Percentiles rank a stretch among this genome's conserved stretches.
These are phyloP conservation scores for Crocallis elinguaria DNA, from an alignment of 2,888 invertebrate genomes.

Conservation along the genomic window DNA sequence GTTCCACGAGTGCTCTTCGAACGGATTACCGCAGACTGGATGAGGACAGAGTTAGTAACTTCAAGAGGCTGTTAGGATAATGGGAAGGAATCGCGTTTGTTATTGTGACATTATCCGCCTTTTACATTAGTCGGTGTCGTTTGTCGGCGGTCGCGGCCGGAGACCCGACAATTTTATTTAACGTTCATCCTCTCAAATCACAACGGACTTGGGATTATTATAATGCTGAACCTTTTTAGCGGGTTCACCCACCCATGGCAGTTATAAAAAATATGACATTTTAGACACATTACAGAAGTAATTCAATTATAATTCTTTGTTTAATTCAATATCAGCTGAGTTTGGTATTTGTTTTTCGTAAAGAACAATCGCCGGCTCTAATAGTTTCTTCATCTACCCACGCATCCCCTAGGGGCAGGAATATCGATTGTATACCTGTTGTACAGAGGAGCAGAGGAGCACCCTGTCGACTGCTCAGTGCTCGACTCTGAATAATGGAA, in stretches of 20 bases:
- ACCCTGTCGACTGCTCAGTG: slow-evolving; percentile 17
- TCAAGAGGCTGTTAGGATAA: slow-evolving; percentile 59
- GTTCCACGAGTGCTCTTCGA: slow-evolving; percentile 22
- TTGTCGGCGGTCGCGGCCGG: slow-evolving; percentile 7
- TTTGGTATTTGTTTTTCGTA: slow-evolving; percentile 15
- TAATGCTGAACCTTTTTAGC: neutral
- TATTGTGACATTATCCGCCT: slow-evolving; percentile 41
- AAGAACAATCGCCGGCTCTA: slow-evolving; percentile 54
- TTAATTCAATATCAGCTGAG: too few relatives aligned
- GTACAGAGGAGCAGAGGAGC: slow-evolving; percentile 25
- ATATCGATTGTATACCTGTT: slow-evolving; percentile 73
- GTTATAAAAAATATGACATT: neutral
- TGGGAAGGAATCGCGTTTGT: slow-evolving; percentile 50
- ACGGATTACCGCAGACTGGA: slow-evolving; percentile 39
- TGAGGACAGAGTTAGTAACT: slow-evolving; percentile 51
- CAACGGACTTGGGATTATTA: slow-evolving; percentile 4
- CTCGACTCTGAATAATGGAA: slow-evolving; percentile 44
- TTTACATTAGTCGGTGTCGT: slow-evolving; percentile 26
- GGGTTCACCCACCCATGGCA: neutral
- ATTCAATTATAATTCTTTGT: too few relatives aligned
- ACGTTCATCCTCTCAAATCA: slow-evolving; percentile 22
- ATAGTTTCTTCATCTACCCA: slow-evolving; percentile 54
- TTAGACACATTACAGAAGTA: too few relatives aligned
- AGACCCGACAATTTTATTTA: slow-evolving; percentile 23
- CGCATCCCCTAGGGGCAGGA: slow-evolving; percentile 52